These are phyloP conservation scores for Rhagonycha lutea DNA, from an alignment of 2,888 invertebrate genomes.

Conservation along the genomic window DNA sequence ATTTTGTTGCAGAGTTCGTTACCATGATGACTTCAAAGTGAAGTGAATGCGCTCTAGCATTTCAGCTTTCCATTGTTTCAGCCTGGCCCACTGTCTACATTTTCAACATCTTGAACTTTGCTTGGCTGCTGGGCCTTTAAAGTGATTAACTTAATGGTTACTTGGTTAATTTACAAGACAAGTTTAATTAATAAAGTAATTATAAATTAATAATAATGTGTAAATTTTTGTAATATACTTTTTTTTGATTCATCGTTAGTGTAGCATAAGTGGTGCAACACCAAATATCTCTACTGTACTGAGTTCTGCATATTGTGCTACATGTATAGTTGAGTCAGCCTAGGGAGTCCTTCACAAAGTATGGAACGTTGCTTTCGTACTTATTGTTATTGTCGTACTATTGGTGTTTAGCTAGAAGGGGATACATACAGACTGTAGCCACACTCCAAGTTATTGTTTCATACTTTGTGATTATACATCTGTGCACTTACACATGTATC, in stretches of 20 bases:
- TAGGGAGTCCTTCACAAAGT: slow-evolving; percentile 47
- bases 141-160: slow-evolving; percentile 54
- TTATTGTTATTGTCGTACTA: slow-evolving; percentile 35
- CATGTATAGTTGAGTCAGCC: slow-evolving; percentile 46
- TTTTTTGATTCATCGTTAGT: slow-evolving; percentile 37
- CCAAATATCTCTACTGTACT: slow-evolving; percentile 40
- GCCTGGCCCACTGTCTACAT: slow-evolving; percentile 53
- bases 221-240: slow-evolving; percentile 59
- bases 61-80: slow-evolving; percentile 57
- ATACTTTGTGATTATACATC: slow-evolving; percentile 53
- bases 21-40: slow-evolving; percentile 99
- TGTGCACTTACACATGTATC: slow-evolving; percentile 49
- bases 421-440: slow-evolving; percentile 35
- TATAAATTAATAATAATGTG: slow-evolving; percentile 55
- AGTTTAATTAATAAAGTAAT: slow-evolving; percentile 52
- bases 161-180: slow-evolving; percentile 51
- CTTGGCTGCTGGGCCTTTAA: slow-evolving; percentile 53
- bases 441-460: slow-evolving; percentile 43
- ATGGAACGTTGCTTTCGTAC: slow-evolving; percentile 48
- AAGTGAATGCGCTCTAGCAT: slow-evolving; percentile 69
- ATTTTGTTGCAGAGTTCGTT: slow-evolving; percentile 86
- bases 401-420: slow-evolving; percentile 33
- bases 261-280: slow-evolving; percentile 42
- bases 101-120: slow-evolving; percentile 53
- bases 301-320: slow-evolving; percentile 47